A percentile compares a stretch with the other conserved stretches of the same genome.
phyloP scores from a whole-genome alignment of 2,113 vertebrate genomes.

The Pithys albifrons region DNA sequence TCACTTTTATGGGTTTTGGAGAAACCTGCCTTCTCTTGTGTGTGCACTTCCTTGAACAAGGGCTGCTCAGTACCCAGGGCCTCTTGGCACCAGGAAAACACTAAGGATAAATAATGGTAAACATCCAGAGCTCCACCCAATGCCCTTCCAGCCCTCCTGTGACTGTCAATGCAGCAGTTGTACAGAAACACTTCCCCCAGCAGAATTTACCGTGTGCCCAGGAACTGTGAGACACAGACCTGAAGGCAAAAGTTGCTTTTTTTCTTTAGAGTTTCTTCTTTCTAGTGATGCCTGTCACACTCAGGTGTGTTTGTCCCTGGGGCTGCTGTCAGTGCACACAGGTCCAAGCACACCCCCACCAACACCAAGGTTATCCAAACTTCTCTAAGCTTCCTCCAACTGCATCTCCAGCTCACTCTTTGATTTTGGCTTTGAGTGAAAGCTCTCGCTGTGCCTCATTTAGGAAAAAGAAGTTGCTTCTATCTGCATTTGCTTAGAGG shows the following conservation, averaged over 20 bases:
- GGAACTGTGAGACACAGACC: neutral
- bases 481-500: neutral
- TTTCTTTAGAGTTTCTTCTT: neutral
- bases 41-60: neutral
- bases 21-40: accelerated
- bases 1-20: neutral
- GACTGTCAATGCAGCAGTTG: neutral
- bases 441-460: neutral
- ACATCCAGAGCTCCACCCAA: neutral
- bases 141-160: neutral
- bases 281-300: accelerated
- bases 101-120: neutral
- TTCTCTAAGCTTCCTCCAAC: neutral
- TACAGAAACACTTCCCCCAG: neutral
- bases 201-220: neutral
- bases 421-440: neutral
- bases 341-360: neutral
- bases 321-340: accelerated
- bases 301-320: neutral
- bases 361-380: neutral
- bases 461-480: neutral
- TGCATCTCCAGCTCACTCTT: accelerated
- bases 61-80: neutral
- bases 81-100: neutral
- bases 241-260: neutral